Evolutionary conservation across 2,113 vertebrate species (phyloP), one percentile per base, ranked within the genome.

Genomic region (Copsychus sechellarum): DNA sequence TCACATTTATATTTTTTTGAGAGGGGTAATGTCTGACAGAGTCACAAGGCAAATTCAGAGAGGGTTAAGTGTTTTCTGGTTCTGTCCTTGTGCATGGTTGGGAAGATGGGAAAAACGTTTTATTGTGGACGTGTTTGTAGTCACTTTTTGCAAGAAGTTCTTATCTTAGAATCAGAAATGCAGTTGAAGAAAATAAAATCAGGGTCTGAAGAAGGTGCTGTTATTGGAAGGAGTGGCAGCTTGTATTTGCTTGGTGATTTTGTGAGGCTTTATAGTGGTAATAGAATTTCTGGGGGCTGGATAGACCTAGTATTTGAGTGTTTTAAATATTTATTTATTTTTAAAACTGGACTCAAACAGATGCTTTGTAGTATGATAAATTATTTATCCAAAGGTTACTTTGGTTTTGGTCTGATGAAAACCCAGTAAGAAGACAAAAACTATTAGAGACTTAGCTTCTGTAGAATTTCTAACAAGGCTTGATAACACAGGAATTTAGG

Each of bases 81-180:
- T 47, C 21, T 81, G 45, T n/a, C 17, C 1, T 0, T 23, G 18
- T 19, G 17, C 1, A 2, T 33, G 42, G 29, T 19, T 70, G 40
- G 15, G 36, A 88, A n/a, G 20, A 22, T 60, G 50, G 16, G 23
- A 69, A 36, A 57, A 57, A 29, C 1, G 5, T 64, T 80, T 54
- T 33, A 5, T 54, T 58, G 13, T 20, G 25, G 23, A 23, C 36
- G 45, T 45, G 7, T 34, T 70, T 62, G 54, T 47, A 29, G 14
- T 47, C 34, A 19, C 22, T 51, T 78, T 36, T 77, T 67, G 14
- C 3, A 9, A 64, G 45, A 60, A 51, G 7, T 42, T 77, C 12
- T 42, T 78, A 40, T 53, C 82, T 93, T 72, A 60, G 73, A 72
- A 42, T 25, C 61, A 57, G 31, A 53, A 85, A 42, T 22, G 28